Base-by-base conservation (phyloP, 2,888 invertebrate genomes). In the Thymelicus sylvestris region DNA sequence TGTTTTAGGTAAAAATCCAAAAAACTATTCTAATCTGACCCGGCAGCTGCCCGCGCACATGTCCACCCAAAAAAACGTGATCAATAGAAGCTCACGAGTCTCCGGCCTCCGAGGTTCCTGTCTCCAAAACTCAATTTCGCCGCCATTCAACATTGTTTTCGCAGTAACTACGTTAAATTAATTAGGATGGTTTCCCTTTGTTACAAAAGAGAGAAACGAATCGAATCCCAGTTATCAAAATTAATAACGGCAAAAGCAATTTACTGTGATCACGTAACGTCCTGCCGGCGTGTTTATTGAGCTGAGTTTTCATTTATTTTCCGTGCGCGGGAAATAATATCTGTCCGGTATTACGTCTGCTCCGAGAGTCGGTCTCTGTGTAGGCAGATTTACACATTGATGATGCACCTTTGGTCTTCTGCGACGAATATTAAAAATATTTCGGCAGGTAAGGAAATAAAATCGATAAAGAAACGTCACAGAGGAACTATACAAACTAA, bases 141-240 rank as follows among this genome's bases (percentile, higher is more conserved):
- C 83, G 77, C 77, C 80, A 83, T 82, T 76, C 80, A 78, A 79
- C 80, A 86, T 89, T 87, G 86, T 88, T 80, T 86, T 83, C 82
- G 79, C 81, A 78, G 81, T 83, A 88, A 89, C 85, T 85, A 86
- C 87, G 82, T 80, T 86, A 86, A 90, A 91, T 91, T 90, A 91
- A 92, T 92, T 92, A 90, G 90, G 83, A 90, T 89, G 89, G 89
- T 87, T 92, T 92, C 90, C 91, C 91, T 92, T 92, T 92, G 92
- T 92, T 92, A 91, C 91, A 91, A 91, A 92, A 92, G 90, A 91
- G 92, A 91, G 92, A 92, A 91, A 91, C 92, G 88, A 90, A 89
- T 90, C 80, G 90, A 90, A 93, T 92, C 91, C 91, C 92, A 91
- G 92, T 91, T 92, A 92, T 91, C 91, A 91, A 90, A 91, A 92